phyloP scores from a whole-genome alignment of 1,140 invertebrate species.

The Sinonovacula constricta region DNA sequence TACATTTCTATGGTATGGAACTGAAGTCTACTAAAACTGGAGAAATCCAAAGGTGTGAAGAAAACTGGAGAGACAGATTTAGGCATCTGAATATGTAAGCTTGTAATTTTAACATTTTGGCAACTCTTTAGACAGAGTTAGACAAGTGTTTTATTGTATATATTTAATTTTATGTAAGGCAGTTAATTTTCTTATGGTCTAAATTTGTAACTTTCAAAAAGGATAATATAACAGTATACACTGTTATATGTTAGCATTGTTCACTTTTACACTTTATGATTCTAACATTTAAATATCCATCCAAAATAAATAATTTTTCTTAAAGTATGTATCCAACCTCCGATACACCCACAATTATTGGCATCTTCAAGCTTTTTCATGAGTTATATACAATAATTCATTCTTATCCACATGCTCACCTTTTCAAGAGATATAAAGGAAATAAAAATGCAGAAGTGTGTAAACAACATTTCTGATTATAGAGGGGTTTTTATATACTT shows the following conservation, averaged over 20 bases:
- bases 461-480: neutral
- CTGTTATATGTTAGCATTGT: neutral
- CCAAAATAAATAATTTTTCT: too few species aligned
- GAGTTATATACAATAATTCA: neutral
- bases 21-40: neutral
- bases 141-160: neutral
- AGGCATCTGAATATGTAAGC: conserved; percentile 8
- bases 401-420: neutral
- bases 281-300: too few species aligned
- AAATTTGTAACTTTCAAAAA: too few species aligned
- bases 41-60: neutral
- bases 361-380: neutral
- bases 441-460: neutral
- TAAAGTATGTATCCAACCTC: too few species aligned
- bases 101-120: neutral
- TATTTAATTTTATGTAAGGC: neutral
- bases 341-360: too few species aligned
- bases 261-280: neutral
- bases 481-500: neutral
- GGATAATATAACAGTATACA: neutral
- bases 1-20: conserved; percentile 24
- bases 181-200: too few species aligned
- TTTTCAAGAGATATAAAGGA: neutral
- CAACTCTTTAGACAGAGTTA: too few species aligned
- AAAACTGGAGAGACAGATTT: conserved; percentile 9